Conservation (phyloP, 2,113 vertebrate genomes). For the Chaetodon auriga region DNA sequence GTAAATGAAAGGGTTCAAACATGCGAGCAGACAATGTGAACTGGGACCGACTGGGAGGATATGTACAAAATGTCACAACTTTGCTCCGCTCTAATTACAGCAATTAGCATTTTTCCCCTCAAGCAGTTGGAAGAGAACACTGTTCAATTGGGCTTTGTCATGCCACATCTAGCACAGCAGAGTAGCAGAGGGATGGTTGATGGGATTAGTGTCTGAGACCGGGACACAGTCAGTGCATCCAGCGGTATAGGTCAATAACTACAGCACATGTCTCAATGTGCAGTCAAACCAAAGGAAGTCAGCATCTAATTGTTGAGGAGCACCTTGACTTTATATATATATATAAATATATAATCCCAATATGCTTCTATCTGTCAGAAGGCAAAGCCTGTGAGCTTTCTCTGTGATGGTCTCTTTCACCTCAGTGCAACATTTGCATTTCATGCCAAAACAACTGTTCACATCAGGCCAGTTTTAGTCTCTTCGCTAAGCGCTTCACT, state of each 20-base stretch:
- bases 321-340: background rate
- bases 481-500: slow-evolving; percentile 12
- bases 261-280: background rate
- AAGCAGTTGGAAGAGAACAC: slow-evolving; percentile 18
- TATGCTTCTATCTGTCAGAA: background rate
- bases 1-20: slow-evolving; percentile 7
- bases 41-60: background rate
- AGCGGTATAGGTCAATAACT: background rate
- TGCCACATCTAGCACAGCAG: slow-evolving; percentile 1
- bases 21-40: background rate
- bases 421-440: slow-evolving; percentile 40
- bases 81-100: slow-evolving; percentile 12
- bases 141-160: slow-evolving; percentile 34
- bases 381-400: background rate
- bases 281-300: background rate
- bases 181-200: background rate
- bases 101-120: slow-evolving; percentile 30
- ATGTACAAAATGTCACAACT: slow-evolving; percentile 23
- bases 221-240: too few relatives aligned
- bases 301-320: background rate
- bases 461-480: slow-evolving; percentile 19
- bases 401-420: slow-evolving; percentile 31
- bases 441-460: slow-evolving; percentile 11
- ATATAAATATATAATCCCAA: background rate
- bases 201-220: too few relatives aligned